These are phyloP conservation scores for Setophaga petechia DNA, from an alignment of 2,113 vertebrate genomes.

Conservation along the genomic window DNA sequence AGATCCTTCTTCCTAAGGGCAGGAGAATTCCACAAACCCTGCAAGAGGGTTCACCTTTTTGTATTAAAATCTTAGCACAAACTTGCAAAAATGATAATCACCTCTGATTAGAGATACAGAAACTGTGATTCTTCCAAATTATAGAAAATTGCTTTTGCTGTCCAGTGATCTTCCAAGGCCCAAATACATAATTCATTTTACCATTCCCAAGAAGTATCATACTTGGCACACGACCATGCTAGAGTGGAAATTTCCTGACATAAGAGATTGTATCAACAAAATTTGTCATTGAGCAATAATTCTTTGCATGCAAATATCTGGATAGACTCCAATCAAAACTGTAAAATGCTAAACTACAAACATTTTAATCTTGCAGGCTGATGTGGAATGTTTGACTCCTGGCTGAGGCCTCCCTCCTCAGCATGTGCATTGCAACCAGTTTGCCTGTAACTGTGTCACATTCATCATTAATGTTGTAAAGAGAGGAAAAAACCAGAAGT, in stretches of 20 bases:
- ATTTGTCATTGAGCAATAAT: constrained; percentile 57
- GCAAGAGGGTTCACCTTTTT: neutral
- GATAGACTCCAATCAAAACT: constrained; percentile 32
- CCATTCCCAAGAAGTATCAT: neutral
- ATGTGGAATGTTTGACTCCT: constrained; percentile 16
- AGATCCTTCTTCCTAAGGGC: neutral
- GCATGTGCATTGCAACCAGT: neutral
- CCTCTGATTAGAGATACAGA: neutral
- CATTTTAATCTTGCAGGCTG: constrained; percentile 1
- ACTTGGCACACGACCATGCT: neutral
- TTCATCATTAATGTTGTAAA: neutral
- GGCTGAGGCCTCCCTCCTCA: neutral
- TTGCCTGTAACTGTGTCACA: neutral
- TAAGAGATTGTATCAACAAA: neutral
- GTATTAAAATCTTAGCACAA: neutral
- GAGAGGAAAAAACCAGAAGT: neutral
- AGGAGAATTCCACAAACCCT: neutral
- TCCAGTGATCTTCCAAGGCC: neutral
- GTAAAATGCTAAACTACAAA: neutral
- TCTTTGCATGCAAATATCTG: constrained; percentile 40
- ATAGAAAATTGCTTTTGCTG: neutral
- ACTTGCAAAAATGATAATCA: neutral
- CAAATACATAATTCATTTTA: neutral
- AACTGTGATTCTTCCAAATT: neutral
- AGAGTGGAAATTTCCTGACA: constrained; percentile 25